These are phyloP conservation scores for Spheniscus mendiculus DNA, from an alignment of 2,113 vertebrate genomes.

Conservation along the genomic window DNA sequence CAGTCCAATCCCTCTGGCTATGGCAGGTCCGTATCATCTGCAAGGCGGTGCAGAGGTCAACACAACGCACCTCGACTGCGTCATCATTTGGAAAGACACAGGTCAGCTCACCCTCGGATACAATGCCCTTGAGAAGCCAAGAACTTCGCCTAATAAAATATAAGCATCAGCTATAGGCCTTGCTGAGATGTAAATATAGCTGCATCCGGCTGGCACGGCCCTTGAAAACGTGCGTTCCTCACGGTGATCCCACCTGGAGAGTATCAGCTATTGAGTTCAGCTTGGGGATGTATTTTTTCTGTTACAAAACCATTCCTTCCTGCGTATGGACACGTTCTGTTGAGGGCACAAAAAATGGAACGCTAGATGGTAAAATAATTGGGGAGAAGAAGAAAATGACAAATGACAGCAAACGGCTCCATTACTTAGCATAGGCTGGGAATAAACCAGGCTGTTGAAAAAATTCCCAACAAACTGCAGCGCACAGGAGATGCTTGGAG, in stretches of 20 bases:
- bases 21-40: not conserved
- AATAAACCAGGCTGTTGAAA: not conserved
- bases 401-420: not conserved
- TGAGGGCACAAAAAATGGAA: not conserved
- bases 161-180: not conserved
- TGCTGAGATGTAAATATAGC: not conserved
- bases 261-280: not conserved
- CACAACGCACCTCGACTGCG: not conserved
- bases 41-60: not conserved
- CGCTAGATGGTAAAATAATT: not conserved
- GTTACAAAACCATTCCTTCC: not conserved
- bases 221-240: not conserved
- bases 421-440: not conserved
- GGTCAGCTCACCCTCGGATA: not conserved
- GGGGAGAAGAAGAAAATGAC: not conserved
- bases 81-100: not conserved
- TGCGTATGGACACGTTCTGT: not conserved
- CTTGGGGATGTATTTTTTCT: not conserved
- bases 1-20: not conserved
- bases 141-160: not conserved
- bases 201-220: not conserved
- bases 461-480: not conserved
- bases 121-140: not conserved
- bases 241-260: not conserved
- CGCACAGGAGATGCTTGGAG: rapidly evolving